Base-by-base conservation (phyloP, 2,888 invertebrate genomes). In the Idaea dimidiata region DNA sequence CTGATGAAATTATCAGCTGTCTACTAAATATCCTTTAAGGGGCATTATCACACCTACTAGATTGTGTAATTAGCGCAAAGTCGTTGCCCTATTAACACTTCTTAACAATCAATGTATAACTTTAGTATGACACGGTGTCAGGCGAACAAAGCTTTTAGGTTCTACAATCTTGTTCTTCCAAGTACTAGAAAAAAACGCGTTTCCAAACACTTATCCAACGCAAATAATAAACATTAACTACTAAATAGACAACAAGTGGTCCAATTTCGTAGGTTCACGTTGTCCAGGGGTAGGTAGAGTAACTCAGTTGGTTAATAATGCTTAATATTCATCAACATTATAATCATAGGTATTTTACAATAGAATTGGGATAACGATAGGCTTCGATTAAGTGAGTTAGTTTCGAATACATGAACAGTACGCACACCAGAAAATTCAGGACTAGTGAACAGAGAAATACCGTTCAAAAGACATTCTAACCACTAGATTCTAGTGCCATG, bases 121-220 rank as follows among this genome's bases (percentile, higher is more conserved):
- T 17, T 58, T 43, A 58, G 58, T 56, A 18, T 56, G 56, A 56
- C 6, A 4, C 17, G 54, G 56, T 65, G 75, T 73, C 72, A 75
- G 72, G 77, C 74, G 72, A 75, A 72, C 65, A 68, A 80, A 80
- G 79, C 80, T 69, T 79, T 24, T 71, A 78, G 10, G 10, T 43
- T 76, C 79, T 76, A 77, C 77, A 76, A 69, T 70, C 56, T 17
- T 56, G 56, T 56, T 17, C 5, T 72, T 68, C 78, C 81, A 84
- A 77, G 72, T 43, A 43, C 43, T 43, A 43, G 62, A 81, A 83
- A 82, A 79, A 84, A 84, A 86, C 62, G 77, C 81, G 79, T 80
- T 76, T 73, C 69, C 72, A 81, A 80, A 82, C 78, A 79, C 77
- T 77, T 77, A 74, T 74, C 17, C 71, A 66, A 82, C 79, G 73